Conservation (phyloP, 2,113 vertebrate genomes). For the Tetraodon nigroviridis region DNA sequence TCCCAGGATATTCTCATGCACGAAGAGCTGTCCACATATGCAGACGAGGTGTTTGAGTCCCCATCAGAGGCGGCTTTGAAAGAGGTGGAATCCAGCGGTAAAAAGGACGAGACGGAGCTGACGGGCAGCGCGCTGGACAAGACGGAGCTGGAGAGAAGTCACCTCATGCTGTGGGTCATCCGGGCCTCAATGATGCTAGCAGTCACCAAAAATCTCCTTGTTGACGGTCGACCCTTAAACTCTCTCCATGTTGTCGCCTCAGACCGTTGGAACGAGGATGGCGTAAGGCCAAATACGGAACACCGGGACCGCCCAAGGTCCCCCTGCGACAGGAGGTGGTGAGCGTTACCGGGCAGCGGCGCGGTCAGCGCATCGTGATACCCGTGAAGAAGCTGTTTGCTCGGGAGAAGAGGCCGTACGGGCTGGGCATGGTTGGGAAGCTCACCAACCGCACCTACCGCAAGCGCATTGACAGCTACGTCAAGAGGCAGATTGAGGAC, state of each 20-base stretch:
- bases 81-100: slow-evolving; percentile 77
- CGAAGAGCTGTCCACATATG: slow-evolving; percentile 89
- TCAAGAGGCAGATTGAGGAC: slow-evolving; percentile 96
- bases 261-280: slow-evolving; percentile 94
- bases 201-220: not conserved
- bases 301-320: slow-evolving; percentile 82
- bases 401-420: slow-evolving; percentile 92
- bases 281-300: slow-evolving; percentile 92
- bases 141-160: slow-evolving; percentile 89
- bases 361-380: slow-evolving; percentile 90
- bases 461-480: slow-evolving; percentile 95
- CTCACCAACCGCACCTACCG: slow-evolving; percentile 98
- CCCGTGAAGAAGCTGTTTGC: slow-evolving; percentile 95
- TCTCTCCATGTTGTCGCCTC: not conserved
- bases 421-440: slow-evolving; percentile 95
- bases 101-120: slow-evolving; percentile 80
- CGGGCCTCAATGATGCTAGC: not conserved
- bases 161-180: slow-evolving; percentile 88
- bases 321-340: slow-evolving; percentile 95
- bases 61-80: slow-evolving; percentile 86
- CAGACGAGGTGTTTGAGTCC: slow-evolving; percentile 92
- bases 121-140: slow-evolving; percentile 93
- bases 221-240: not conserved
- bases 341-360: slow-evolving; percentile 82
- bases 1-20: slow-evolving; percentile 89